These are phyloP conservation scores for Coregonus suidteri DNA, from an alignment of 2,797 vertebrate species.

Conservation along the genomic window DNA sequence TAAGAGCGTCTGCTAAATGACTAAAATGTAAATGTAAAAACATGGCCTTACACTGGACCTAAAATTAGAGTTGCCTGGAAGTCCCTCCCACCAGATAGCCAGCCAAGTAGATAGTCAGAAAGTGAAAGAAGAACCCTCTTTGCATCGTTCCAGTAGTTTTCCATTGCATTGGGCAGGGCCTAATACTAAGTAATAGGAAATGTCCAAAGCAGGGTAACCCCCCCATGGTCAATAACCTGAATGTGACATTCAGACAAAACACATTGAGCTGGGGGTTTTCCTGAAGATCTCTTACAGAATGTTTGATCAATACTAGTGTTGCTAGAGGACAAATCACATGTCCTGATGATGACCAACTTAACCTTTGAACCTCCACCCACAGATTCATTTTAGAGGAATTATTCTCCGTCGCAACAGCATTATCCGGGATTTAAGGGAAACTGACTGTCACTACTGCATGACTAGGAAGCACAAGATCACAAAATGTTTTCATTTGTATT, in stretches of 20 bases:
- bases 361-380: constrained; percentile 4
- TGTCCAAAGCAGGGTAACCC: neutral
- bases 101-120: neutral
- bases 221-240: constrained; percentile 5
- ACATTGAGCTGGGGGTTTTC: neutral
- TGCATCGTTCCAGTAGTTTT: constrained; percentile 35
- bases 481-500: too few relatives aligned
- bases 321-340: constrained; percentile 15
- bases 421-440: neutral
- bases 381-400: constrained; percentile 14
- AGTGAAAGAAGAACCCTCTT: constrained; percentile 1
- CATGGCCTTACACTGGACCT: constrained; percentile 8
- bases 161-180: constrained; percentile 15
- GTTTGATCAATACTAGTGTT: constrained; percentile 24
- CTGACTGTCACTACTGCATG: neutral
- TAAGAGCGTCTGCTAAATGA: too few relatives aligned
- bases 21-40: too few relatives aligned
- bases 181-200: neutral
- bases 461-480: neutral
- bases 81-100: neutral
- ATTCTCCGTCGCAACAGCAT: neutral
- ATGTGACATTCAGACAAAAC: constrained; percentile 19
- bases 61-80: neutral
- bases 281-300: neutral
- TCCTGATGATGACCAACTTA: constrained; percentile 5